These are phyloP conservation scores for Erynnis tages DNA, from an alignment of 2,888 invertebrate genomes.

Conservation along the genomic window DNA sequence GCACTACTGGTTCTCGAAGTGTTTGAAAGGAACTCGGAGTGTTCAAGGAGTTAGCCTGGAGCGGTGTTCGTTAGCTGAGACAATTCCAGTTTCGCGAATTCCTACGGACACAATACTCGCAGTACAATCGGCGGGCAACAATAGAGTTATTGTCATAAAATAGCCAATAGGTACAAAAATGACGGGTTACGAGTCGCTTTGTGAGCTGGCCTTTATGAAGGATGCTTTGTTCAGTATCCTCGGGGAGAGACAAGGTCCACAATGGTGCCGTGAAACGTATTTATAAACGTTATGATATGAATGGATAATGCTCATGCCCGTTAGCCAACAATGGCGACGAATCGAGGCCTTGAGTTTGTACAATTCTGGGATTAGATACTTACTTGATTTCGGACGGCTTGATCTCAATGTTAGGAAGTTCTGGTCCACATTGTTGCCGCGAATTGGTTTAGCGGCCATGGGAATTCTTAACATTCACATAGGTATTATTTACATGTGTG, in stretches of 20 bases:
- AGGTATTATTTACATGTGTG: too few species aligned
- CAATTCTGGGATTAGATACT: slow-evolving; percentile 67
- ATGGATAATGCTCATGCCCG: slow-evolving; percentile 70
- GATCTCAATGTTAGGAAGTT: slow-evolving; percentile 10
- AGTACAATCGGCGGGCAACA: slow-evolving; percentile 64
- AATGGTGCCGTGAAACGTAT: slow-evolving; percentile 51
- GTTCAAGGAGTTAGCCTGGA: slow-evolving; percentile 38
- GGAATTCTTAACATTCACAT: slow-evolving; percentile 2
- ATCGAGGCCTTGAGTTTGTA: slow-evolving; percentile 57
- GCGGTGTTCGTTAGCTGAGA: slow-evolving; percentile 70
- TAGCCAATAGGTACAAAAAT: slow-evolving; percentile 80
- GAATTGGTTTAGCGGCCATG: slow-evolving; percentile 9
- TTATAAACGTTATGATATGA: slow-evolving; percentile 79
- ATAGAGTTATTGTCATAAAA: slow-evolving; percentile 76
- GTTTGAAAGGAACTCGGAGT: slow-evolving; percentile 3
- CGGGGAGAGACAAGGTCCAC: slow-evolving; percentile 70
- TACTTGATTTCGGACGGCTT: slow-evolving; percentile 42
- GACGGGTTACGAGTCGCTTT: slow-evolving; percentile 75
- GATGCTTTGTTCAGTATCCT: slow-evolving; percentile 75
- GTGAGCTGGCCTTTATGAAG: slow-evolving; percentile 63
- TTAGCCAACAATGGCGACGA: slow-evolving; percentile 44
- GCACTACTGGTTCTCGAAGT: slow-evolving; percentile 13
- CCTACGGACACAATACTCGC: slow-evolving; percentile 63
- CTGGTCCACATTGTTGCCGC: slow-evolving; percentile 21
- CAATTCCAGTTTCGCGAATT: slow-evolving; percentile 78